Base-by-base conservation (phyloP, 92 coral and sea anemone genomes). In the Heteractis magnifica region DNA sequence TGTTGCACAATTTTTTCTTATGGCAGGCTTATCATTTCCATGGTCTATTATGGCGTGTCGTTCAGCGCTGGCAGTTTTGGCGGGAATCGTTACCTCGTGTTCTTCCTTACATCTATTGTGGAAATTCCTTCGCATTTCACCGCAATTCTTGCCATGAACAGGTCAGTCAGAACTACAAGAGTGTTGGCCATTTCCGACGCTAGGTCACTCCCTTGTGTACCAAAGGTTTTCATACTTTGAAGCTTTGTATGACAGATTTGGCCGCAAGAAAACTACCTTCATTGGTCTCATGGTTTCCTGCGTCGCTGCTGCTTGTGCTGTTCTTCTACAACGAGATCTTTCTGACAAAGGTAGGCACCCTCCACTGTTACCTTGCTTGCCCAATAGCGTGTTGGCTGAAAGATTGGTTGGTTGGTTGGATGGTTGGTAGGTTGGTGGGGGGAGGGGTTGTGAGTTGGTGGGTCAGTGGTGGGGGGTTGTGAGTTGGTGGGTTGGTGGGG, bases 71-170 rank as follows among this genome's bases (percentile, higher is more conserved):
- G 91, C 71, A 79, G 59, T 52, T 83, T 72, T 79, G 91, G 91
- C n/a, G 91, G 91, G 3, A 88, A 88, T 76, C 89, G 88, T 51
- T 88, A 88, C 53, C 76, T 88, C 78, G 91, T 88, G 34, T 88
- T 88, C 86, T 88, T 88, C 70, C 82, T 88, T 71, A 82, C 81
- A 5, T 83, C 88, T 50, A 82, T 88, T 58, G 62, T 88, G 55
- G 91, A 88, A 51, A 64, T 88, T 51, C 91, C 91, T 62, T 80
- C 91, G n/a, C 77, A 88, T 78, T 84, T 82, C 70, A 58, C 79
- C 19, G 78, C 88, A 41, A 76, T 88, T 14, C 1, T 12, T 4
- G 73, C 80, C 59, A 72, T 77, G 79, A 79, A 76, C 19, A 88
- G 65, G 89, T 88, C 18, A 51, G 72, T 18, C 18, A 8, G 20